Evolutionary conservation across 2,888 invertebrate genomes (phyloP).

Genomic region (Andrena bicolor): DNA sequence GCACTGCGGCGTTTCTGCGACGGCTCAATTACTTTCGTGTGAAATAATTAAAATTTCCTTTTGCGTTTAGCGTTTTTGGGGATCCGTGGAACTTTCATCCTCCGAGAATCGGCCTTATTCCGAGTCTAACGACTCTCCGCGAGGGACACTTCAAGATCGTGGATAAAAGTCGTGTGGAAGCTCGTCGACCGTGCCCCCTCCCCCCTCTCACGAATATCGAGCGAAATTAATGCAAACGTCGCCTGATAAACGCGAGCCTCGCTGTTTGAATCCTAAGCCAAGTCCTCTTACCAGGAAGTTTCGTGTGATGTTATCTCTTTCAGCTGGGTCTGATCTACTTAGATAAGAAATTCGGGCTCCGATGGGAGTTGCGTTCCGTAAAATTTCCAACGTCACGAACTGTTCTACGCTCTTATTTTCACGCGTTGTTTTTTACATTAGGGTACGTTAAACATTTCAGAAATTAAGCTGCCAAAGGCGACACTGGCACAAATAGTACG

Average conservation of each 20-base stretch:
- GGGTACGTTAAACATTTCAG: not conserved
- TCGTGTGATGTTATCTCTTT: slow-evolving; percentile 44
- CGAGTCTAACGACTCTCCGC: too few species aligned
- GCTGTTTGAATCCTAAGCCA: slow-evolving; percentile 41
- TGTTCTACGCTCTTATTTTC: not conserved
- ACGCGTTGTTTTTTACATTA: not conserved
- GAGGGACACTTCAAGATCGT: not conserved
- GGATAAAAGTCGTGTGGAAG: not conserved
- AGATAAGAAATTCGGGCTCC: slow-evolving; percentile 44
- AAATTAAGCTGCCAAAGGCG: not conserved
- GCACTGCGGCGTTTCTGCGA: not conserved
- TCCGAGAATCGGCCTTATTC: not conserved
- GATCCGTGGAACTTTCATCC: not conserved
- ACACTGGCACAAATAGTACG: too few species aligned
- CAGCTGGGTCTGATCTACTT: slow-evolving; percentile 32
- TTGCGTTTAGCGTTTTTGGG: not conserved
- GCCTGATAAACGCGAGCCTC: slow-evolving; percentile 40
- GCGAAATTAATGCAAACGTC: slow-evolving; percentile 6
- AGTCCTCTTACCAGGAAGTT: slow-evolving; percentile 19
- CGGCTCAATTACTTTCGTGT: not conserved
- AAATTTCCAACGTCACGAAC: not conserved
- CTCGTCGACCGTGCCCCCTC: not conserved
- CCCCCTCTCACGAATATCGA: slow-evolving; percentile 6
- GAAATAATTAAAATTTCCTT: slow-evolving; percentile 1
- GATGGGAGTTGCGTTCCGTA: slow-evolving; percentile 15